Percentiles rank a stretch among this genome's conserved stretches.
phyloP scores from a whole-genome alignment of 2,888 invertebrate species.

The Drosophila prolongata region DNA sequence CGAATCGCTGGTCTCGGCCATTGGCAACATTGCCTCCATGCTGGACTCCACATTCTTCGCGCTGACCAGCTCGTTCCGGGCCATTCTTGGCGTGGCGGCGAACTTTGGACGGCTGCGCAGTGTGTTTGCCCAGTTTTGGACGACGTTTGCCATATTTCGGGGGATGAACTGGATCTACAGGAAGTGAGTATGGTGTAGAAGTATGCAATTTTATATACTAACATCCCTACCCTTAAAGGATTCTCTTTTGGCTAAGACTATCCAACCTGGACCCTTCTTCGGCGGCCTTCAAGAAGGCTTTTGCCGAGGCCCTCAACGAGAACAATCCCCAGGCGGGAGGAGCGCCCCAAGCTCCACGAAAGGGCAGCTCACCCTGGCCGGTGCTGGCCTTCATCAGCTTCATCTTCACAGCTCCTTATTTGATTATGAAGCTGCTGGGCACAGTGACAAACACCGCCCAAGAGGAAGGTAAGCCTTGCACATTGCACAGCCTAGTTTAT shows the following conservation, averaged over 20 bases:
- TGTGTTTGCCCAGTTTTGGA: slow-evolving; percentile 94
- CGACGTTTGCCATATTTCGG: slow-evolving; percentile 93
- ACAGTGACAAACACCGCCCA: slow-evolving; percentile 85
- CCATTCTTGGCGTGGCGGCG: slow-evolving; percentile 97
- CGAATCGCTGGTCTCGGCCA: slow-evolving; percentile 95
- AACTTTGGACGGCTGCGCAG: slow-evolving; percentile 94
- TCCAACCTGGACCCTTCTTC: slow-evolving; percentile 84
- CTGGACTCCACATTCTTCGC: slow-evolving; percentile 98
- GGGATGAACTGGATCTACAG: slow-evolving; percentile 92
- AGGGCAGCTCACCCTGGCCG: slow-evolving; percentile 91
- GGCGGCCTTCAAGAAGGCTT: slow-evolving; percentile 85
- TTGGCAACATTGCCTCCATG: slow-evolving; percentile 98
- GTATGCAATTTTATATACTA: not conserved
- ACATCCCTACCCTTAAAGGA: slow-evolving; percentile 54
- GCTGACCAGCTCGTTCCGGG: slow-evolving; percentile 96
- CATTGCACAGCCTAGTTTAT: slow-evolving; percentile 54
- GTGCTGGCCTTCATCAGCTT: slow-evolving; percentile 95
- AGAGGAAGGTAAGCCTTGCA: slow-evolving; percentile 86
- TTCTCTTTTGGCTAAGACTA: slow-evolving; percentile 82
- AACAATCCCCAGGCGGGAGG: slow-evolving; percentile 61
- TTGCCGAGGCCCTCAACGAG: slow-evolving; percentile 83
- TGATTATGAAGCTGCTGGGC: slow-evolving; percentile 93
- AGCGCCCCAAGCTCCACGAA: slow-evolving; percentile 75
- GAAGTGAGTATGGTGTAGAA: slow-evolving; percentile 83
- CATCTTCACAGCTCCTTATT: slow-evolving; percentile 95